phyloP scores from a whole-genome alignment of 2,113 vertebrate species.

The Elephantulus edwardii region DNA sequence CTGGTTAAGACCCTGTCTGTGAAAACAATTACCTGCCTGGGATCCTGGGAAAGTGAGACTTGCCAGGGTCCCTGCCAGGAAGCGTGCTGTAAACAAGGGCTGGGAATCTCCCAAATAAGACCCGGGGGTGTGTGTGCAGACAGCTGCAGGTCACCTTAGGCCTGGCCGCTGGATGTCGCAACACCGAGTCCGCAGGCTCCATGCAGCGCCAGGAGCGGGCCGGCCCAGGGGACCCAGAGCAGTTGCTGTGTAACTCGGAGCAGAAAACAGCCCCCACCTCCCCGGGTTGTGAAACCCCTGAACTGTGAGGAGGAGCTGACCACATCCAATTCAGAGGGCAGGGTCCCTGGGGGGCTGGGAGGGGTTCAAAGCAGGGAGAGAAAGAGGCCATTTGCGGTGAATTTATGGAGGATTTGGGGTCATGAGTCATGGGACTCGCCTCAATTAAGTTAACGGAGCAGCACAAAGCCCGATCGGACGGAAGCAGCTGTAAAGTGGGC shows the following conservation, averaged over 20 bases:
- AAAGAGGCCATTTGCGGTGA: not conserved
- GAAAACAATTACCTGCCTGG: constrained; percentile 80
- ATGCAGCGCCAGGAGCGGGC: constrained; percentile 62
- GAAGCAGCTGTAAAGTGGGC: not conserved
- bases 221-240: constrained; percentile 70
- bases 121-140: constrained; percentile 56
- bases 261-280: constrained; percentile 68
- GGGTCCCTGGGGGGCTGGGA: constrained; percentile 72
- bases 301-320: constrained; percentile 74
- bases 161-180: constrained; percentile 66
- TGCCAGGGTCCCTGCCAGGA: constrained; percentile 72
- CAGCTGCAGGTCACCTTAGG: constrained; percentile 75
- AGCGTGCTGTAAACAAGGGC: constrained; percentile 58
- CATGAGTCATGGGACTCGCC: constrained; percentile 63
- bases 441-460: constrained; percentile 55
- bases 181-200: constrained; percentile 68
- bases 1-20: constrained; percentile 32
- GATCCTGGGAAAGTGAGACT: constrained; percentile 79
- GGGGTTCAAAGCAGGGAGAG: not conserved
- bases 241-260: constrained; percentile 74
- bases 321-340: constrained; percentile 81
- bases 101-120: constrained; percentile 66
- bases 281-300: constrained; percentile 76
- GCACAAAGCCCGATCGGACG: constrained; percentile 42
- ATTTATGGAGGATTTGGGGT: constrained; percentile 69